Percentiles rank a stretch among this genome's conserved stretches.
Conservation (phyloP, 1,140 invertebrate species). For the Patella vulgata region DNA sequence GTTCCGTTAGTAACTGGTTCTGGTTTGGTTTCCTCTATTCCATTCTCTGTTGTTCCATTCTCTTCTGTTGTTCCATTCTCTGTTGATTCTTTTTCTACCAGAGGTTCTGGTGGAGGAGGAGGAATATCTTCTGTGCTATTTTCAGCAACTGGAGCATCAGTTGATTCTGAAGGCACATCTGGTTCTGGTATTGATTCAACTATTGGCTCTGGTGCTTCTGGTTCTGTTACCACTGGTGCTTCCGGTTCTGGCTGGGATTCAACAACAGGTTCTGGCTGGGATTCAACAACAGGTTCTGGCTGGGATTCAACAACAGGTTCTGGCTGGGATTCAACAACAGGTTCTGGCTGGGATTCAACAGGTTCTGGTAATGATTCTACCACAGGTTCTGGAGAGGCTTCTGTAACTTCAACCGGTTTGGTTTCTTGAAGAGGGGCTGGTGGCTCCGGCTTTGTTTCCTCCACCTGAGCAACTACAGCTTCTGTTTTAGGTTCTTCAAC, state of each 20-base stretch:
- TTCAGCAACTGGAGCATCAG: conserved; percentile 12
- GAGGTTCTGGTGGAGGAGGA: conserved; percentile 8
- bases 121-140: not conserved
- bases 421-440: conserved; percentile 21
- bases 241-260: conserved; percentile 7
- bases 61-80: not conserved
- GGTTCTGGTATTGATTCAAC: conserved; percentile 9
- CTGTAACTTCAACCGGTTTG: conserved; percentile 10
- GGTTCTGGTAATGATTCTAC: conserved; percentile 8
- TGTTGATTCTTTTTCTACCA: not conserved
- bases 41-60: too few species aligned
- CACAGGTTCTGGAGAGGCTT: conserved; percentile 8
- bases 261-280: conserved; percentile 6
- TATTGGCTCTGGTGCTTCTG: not conserved
- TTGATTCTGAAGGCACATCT: conserved; percentile 17
- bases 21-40: too few species aligned
- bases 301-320: not conserved
- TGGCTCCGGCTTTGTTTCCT: conserved; percentile 16
- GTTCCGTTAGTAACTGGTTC: too few species aligned
- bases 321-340: conserved; percentile 3
- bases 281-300: conserved; percentile 9
- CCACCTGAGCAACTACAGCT: too few species aligned
- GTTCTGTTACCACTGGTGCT: conserved; percentile 9
- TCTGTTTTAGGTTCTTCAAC: too few species aligned
- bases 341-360: conserved; percentile 4